Base-by-base conservation (phyloP, 2,113 vertebrate genomes). In the Equus quagga region DNA sequence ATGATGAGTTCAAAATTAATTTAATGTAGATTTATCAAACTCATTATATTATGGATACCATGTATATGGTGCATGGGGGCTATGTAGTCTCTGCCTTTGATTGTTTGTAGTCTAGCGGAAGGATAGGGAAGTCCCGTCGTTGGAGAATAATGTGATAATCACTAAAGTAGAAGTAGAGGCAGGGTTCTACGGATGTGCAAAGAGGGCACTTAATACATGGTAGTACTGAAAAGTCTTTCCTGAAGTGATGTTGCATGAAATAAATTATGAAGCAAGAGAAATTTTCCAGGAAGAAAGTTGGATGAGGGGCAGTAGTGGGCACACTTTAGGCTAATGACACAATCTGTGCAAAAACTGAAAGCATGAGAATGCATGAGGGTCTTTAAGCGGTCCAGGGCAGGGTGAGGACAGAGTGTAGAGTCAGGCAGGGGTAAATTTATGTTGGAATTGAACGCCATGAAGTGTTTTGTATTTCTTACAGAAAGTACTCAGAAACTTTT, bases 181-280 rank as follows among this genome's bases (percentile, higher is more conserved):
- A 19, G 36, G 36, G 36, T 41, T 33, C 46, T 33, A 9, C 2
- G 6, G 28, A 58, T 60, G 67, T 44, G 6, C 10, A 36, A 62
- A 76, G 13, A 44, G 64, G n/a, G 44, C 49, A 51, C 49, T 51
- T 51, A 26, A 4, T 11, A 28, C 2, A 31, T 5, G 4, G 8
- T 8, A 12, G 44, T 19, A 83, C 4, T 12, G 49, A 46, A 46
- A 76, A 36, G 21, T 33, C 81, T 69, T 51, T 76, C 36, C 60
- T 81, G 8, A 6, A 12, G 4, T 46, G 3, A 41, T 23, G 19
- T 56, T 26, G 31, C 54, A 72, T 75, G 44, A 94, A 15, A 33
- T 64, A n/a, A 93, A 72, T 67, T 54, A 65, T 18, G 44, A 86
- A 92, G 54, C 26, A 79, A 64, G 56, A 82, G 17, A 88, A 24